phyloP scores from a whole-genome alignment of 2,888 invertebrate species.

The Phaedon cochleariae region DNA sequence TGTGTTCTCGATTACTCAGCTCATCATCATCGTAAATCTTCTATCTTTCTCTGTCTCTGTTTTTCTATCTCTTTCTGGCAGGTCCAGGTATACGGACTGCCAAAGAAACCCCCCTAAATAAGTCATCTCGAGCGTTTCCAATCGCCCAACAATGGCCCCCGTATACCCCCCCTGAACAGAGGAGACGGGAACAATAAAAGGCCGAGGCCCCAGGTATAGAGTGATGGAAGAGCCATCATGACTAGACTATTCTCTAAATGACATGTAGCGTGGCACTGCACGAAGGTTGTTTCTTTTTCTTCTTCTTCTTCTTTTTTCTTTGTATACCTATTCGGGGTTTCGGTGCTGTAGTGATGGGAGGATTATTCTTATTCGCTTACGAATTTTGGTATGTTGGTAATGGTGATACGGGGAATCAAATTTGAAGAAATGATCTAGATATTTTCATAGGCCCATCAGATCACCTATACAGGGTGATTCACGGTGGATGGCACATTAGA shows the following conservation, averaged over 20 bases:
- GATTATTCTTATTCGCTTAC: too few species aligned
- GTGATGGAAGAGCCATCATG: slow-evolving; percentile 35
- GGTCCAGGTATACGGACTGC: not conserved
- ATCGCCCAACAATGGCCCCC: slow-evolving; percentile 33
- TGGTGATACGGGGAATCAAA: too few species aligned
- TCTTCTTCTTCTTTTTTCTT: slow-evolving; percentile 9
- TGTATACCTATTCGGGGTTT: too few species aligned
- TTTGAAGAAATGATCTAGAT: too few species aligned
- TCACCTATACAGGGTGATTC: too few species aligned
- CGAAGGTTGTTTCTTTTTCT: slow-evolving; percentile 31
- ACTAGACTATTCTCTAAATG: slow-evolving; percentile 40
- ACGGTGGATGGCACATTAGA: too few species aligned
- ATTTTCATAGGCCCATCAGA: too few species aligned
- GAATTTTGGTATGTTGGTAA: too few species aligned
- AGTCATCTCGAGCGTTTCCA: slow-evolving; percentile 40
- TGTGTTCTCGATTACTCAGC: too few species aligned
- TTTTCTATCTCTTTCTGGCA: not conserved
- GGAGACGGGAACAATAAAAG: slow-evolving; percentile 37
- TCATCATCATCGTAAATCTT: too few species aligned
- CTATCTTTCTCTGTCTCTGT: not conserved
- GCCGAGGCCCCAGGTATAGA: slow-evolving; percentile 36
- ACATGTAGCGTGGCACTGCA: slow-evolving; percentile 35
- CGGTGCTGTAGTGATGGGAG: too few species aligned
- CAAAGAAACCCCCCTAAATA: slow-evolving; percentile 33
- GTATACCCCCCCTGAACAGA: slow-evolving; percentile 22